These are phyloP conservation scores for Coccyzus lansbergi DNA, from an alignment of 2,797 vertebrate species.

Conservation along the genomic window DNA sequence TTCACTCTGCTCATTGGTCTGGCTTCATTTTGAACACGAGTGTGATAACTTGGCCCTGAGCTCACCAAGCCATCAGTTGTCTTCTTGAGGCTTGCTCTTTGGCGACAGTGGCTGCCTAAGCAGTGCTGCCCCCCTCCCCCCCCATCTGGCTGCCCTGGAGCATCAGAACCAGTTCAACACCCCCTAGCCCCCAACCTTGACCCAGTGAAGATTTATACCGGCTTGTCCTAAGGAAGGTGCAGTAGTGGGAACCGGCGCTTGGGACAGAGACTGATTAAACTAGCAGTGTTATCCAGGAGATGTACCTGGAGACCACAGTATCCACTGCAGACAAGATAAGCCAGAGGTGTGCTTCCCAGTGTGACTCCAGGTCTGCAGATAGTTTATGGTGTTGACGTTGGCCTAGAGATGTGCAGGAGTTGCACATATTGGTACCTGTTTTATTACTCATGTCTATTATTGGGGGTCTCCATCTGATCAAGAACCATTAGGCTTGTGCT, in stretches of 20 bases:
- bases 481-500: neutral
- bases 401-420: neutral
- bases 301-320: neutral
- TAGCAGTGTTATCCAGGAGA: neutral
- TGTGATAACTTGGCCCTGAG: neutral
- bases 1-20: neutral
- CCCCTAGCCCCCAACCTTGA: too few species aligned
- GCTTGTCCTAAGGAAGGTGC: neutral
- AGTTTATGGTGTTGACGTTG: fast-evolving
- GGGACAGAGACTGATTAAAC: neutral
- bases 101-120: neutral
- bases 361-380: neutral
- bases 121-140: neutral
- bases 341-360: neutral
- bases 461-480: neutral
- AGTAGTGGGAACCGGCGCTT: neutral
- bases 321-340: neutral
- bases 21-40: neutral
- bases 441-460: neutral
- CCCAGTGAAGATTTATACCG: fast-evolving
- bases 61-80: neutral
- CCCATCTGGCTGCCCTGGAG: neutral
- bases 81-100: neutral
- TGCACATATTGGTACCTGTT: neutral
- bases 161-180: fast-evolving